Evolutionary conservation across 2,797 vertebrate species (phyloP), one percentile per base, ranked within the genome.

Genomic region (Schizopygopsis pylzovi): DNA sequence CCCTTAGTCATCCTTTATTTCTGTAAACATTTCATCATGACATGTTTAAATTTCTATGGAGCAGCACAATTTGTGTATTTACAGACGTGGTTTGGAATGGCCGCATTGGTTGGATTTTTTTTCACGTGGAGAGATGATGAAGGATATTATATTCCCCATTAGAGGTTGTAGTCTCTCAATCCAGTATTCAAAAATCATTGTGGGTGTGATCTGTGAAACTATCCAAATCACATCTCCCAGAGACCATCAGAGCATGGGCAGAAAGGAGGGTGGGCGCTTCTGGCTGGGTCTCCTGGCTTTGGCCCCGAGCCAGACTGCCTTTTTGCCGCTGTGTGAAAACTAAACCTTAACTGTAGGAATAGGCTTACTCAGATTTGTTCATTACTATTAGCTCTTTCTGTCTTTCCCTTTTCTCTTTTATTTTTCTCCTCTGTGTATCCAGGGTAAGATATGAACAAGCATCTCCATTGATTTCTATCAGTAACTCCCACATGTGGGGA

Each of bases 401-500:
- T 39, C 83, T 56, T 52, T 80, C 61, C 83, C 41, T 79, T n/a
- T 6, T 1, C 25, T 67, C 39, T 76, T 47, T 33, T 2, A 33
- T 33, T 33, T 33, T 33, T 33, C 63, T 86, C 87, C 22, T 71
- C 88, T 87, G 39, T 81, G 71, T 65, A 41, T 67, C 45, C 83
- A 41, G 77, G 54, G 71, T 77, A 90, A 89, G 79, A 79, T 81
- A 83, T 61, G 59, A 81, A 88, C 90, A 88, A 88, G 89, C 25
- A 79, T 82, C 54, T 87, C 72, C 82, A 91, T 90, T 89, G 90
- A 92, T 92, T 90, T 90, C 82, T 85, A 83, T 87, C 90, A 86
- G 87, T 63, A 85, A 85, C 83, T 86, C 81, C 84, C 87, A 87
- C 87, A 83, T 89, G 87, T 84, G 78, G 85, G 87, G 83, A 86